Percentiles rank a stretch among this genome's conserved stretches.
Evolutionary conservation across 2,888 invertebrate species (phyloP).

Genomic region (Griposia aprilina): DNA sequence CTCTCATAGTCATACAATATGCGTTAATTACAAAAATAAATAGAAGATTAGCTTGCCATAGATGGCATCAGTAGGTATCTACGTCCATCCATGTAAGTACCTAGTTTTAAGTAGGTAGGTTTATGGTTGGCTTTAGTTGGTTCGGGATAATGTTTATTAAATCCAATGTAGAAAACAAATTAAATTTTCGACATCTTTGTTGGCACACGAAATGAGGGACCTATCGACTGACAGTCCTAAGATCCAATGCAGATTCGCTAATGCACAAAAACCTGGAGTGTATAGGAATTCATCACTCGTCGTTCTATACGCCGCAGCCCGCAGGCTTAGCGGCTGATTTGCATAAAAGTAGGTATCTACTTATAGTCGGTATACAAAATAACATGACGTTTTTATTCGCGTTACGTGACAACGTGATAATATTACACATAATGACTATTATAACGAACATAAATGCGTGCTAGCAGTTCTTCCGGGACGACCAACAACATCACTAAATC

Average conservation of each 20-base stretch:
- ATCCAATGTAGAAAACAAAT: neutral
- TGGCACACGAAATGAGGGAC: neutral
- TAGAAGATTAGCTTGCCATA: neutral
- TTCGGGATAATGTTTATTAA: neutral
- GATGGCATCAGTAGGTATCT: neutral
- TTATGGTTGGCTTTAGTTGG: neutral
- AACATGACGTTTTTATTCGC: slow-evolving; percentile 5
- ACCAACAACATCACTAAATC: slow-evolving; percentile 34
- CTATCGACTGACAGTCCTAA: neutral
- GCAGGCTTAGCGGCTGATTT: slow-evolving; percentile 9
- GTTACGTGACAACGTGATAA: slow-evolving; percentile 1
- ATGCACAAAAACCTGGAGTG: neutral
- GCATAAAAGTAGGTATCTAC: slow-evolving; percentile 27
- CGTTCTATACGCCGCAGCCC: slow-evolving; percentile 7
- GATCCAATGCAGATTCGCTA: neutral
- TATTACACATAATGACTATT: slow-evolving; percentile 1
- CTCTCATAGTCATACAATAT: neutral
- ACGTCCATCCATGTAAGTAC: neutral
- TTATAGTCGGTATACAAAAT: slow-evolving; percentile 25
- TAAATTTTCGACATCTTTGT: neutral
- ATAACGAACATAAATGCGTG: neutral
- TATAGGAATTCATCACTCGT: slow-evolving; percentile 29
- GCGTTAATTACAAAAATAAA: neutral
- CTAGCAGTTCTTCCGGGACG: slow-evolving; percentile 25
- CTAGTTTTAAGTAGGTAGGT: neutral